Evolutionary conservation across 1,140 invertebrate genomes (phyloP).

Genomic region (Drosophila virilis): DNA sequence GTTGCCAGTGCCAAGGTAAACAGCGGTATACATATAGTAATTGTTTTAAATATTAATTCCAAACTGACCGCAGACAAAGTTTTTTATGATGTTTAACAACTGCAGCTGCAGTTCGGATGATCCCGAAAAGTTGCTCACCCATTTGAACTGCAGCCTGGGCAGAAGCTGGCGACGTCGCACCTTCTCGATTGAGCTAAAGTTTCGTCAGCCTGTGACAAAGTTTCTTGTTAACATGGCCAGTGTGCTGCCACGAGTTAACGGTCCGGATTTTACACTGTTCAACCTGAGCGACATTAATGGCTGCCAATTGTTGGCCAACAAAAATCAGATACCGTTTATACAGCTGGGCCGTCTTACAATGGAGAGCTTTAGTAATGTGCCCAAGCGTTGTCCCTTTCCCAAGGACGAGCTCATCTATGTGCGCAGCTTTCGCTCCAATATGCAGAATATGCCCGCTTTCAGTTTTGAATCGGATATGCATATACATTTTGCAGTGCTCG

Average conservation of each 20-base stretch:
- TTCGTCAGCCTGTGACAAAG: conserved; percentile 16
- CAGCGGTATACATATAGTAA: too few relatives aligned
- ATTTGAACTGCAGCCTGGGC: not conserved
- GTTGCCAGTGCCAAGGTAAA: too few relatives aligned
- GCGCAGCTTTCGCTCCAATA: conserved; percentile 31
- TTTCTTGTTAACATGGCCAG: conserved; percentile 55
- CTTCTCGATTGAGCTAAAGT: conserved; percentile 54
- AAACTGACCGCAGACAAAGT: too few relatives aligned
- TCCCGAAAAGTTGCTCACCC: conserved; percentile 30
- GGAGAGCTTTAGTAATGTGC: conserved; percentile 5
- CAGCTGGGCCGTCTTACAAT: not conserved
- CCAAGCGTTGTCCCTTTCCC: conserved; percentile 47
- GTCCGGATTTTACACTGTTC: too few relatives aligned
- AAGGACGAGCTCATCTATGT: conserved; percentile 42
- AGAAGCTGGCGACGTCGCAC: too few relatives aligned
- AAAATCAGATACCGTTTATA: conserved; percentile 2
- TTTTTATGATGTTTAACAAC: conserved; percentile 27
- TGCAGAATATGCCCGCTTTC: conserved; percentile 58
- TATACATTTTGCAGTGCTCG: conserved; percentile 49
- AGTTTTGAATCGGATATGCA: conserved; percentile 59
- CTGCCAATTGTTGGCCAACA: too few relatives aligned
- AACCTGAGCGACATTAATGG: too few relatives aligned
- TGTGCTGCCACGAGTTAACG: conserved; percentile 27
- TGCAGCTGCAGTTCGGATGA: conserved; percentile 51
- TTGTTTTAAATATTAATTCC: too few relatives aligned